Base-by-base conservation (phyloP, 2,888 invertebrate genomes). In the Phorcus lineatus region DNA sequence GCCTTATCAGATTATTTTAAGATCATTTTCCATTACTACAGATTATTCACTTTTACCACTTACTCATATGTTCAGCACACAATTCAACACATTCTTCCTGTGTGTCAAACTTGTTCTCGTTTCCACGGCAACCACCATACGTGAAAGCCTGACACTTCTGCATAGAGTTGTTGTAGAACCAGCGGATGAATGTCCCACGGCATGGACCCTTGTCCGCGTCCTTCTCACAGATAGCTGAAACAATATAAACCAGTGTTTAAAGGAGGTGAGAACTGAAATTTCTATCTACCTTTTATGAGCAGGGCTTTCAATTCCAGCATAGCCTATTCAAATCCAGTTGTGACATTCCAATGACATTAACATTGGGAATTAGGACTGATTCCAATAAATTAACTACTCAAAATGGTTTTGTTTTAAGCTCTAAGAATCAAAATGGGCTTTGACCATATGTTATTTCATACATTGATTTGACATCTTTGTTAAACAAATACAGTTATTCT, bases 71-170 rank as follows among this genome's bases (percentile, higher is more conserved):
- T 36, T 89, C 90, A 1, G 91, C 88, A 86, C 94, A 94, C 22
- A 91, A 88, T 57, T 87, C 86, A 82, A 91, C 90, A 86, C 94
- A 94, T 81, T 93, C 93, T 53, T 91, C 91, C 82, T 92, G 91
- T 6, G 92, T 92, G 79, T 95, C 95, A 93, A 98, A 98, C 92
- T 97, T 97, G 93, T 98, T 98, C 62, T 95, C 95, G 92, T 97
- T 98, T 0, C 96, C 97, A 74, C 96, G 96, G 91, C 99, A 99
- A 55, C 98, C 98, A 31, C 96, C 96, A 94, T 96, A 98, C 79
- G 95, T 95, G 93, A 98, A 99, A 6, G 96, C 95, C 88, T 95
- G 95, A 91, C 99, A 99, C 40, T 94, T 94, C 31, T 95, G 95
- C 54, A 94, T 94, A 31, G 94, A 92, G 36, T 94, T 94, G 92